Evolutionary conservation across 1,140 invertebrate genomes (phyloP).

Genomic region (Hyposmocoma kahamanoa): DNA sequence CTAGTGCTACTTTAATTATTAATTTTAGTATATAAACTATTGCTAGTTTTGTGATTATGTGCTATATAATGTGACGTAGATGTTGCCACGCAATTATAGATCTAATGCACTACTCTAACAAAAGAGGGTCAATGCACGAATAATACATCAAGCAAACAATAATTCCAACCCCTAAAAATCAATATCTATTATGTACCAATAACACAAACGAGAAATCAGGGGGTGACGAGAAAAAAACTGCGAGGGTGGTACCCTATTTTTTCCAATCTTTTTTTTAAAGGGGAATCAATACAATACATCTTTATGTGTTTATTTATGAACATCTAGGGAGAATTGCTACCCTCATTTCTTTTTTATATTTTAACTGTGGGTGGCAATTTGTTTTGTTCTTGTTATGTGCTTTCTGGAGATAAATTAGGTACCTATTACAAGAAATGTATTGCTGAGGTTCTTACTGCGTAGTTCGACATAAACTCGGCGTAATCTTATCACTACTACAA

Average conservation of each 20-base stretch:
- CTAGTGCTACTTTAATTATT: too few relatives aligned
- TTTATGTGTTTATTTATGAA: slow-evolving; percentile 41
- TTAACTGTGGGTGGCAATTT: slow-evolving; percentile 2
- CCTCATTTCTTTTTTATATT: slow-evolving; percentile 9
- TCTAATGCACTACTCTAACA: too few relatives aligned
- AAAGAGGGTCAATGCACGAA: too few relatives aligned
- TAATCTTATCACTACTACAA: too few relatives aligned
- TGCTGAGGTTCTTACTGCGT: too few relatives aligned
- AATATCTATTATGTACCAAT: slow-evolving; percentile 34
- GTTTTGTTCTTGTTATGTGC: slow-evolving; percentile 2
- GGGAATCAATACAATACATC: slow-evolving; percentile 21
- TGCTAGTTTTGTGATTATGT: too few relatives aligned
- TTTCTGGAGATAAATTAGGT: too few relatives aligned
- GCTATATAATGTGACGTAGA: too few relatives aligned
- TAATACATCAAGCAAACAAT: slow-evolving; percentile 4
- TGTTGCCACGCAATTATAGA: too few relatives aligned
- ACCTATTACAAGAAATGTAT: too few relatives aligned
- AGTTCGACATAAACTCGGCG: too few relatives aligned
- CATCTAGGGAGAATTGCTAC: not conserved
- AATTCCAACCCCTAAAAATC: slow-evolving; percentile 18
- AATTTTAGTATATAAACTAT: too few relatives aligned
- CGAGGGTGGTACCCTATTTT: slow-evolving; percentile 34
- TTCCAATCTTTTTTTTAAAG: slow-evolving; percentile 25
- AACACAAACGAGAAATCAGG: slow-evolving; percentile 29
- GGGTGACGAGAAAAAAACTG: slow-evolving; percentile 29